Conservation (phyloP, 2,113 vertebrate genomes). For the Malurus elegans region DNA sequence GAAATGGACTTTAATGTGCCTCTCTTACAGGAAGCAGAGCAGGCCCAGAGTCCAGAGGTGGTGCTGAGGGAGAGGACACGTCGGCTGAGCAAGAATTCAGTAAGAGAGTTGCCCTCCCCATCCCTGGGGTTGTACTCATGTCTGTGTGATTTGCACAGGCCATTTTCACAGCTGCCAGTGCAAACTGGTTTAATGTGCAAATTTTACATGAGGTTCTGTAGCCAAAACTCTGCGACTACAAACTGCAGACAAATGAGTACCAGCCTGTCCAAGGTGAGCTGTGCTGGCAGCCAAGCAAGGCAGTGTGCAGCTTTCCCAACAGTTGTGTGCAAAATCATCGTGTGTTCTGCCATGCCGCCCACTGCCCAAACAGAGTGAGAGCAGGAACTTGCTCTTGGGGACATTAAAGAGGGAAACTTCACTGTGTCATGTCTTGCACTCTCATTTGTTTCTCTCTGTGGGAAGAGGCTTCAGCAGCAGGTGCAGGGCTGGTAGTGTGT, state of each 20-base stretch:
- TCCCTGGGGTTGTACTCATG: not conserved
- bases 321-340: rapidly evolving
- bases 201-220: not conserved
- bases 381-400: not conserved
- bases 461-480: not conserved
- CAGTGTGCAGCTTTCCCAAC: not conserved
- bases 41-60: slow-evolving; percentile 46
- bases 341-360: not conserved
- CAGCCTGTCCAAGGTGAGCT: not conserved
- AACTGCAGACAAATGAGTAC: not conserved
- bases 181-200: not conserved
- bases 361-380: not conserved
- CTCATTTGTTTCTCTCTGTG: not conserved
- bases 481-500: not conserved
- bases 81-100: slow-evolving; percentile 50
- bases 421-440: not conserved
- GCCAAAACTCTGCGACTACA: not conserved
- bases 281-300: not conserved
- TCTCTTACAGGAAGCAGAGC: slow-evolving; percentile 51
- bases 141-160: not conserved
- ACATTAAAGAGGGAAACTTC: not conserved
- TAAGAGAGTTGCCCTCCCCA: not conserved
- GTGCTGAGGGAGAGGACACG: slow-evolving; percentile 25
- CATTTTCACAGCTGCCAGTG: not conserved
- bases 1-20: not conserved